Base-by-base conservation (phyloP, 1,140 invertebrate genomes). In the Zaprionus tsacasi region DNA sequence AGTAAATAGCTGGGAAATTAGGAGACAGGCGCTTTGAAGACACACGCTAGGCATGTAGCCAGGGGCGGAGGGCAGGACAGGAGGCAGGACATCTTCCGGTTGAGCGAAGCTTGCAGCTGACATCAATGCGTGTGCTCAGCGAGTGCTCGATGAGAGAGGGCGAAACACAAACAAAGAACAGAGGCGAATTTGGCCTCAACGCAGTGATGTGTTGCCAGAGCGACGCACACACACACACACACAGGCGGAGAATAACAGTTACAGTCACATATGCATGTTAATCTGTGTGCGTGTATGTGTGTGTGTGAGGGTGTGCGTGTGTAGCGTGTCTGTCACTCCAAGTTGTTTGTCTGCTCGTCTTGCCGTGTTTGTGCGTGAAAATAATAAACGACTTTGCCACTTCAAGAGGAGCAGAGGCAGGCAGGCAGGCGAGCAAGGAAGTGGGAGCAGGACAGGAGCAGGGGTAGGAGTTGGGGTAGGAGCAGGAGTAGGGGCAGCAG, bases 361-460 rank as follows among this genome's bases (percentile, higher is more conserved):
- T 71, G 35, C 52, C 58, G 8, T 67, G 68, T 61, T 25, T 67
- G 54, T 86, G 78, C 79, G 85, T 85, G 78, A 89, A 89, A 89
- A 89, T 89, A 89, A 89, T 79, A 89, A 89, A 89, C 85, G 85
- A 81, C 85, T 89, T 89, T 89, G 75, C 61, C 81, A 85, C 85
- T 81, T 70, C 69, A 54, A 78, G 58, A 65, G 43, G 30, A 54
- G 33, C 33, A 48, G 69, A 57, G 40, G 11, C 56, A 52, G n/a
- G 7, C 3, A 30, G 4, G 27, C n/a, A n/a, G n/a, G n/a, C n/a
- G 40, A 13, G 25, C 25, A 30, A 30, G 27, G 27, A 30, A 54
- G 33, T 17, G 33, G 69, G 50, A 35, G 8, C 48, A 52, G n/a
- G 7, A 0, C 6, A n/a, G 61, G 17, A 48, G 15, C 5, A 15